These are phyloP conservation scores for Gasteruption jaculator DNA, from an alignment of 2,888 invertebrate genomes.

Conservation along the genomic window DNA sequence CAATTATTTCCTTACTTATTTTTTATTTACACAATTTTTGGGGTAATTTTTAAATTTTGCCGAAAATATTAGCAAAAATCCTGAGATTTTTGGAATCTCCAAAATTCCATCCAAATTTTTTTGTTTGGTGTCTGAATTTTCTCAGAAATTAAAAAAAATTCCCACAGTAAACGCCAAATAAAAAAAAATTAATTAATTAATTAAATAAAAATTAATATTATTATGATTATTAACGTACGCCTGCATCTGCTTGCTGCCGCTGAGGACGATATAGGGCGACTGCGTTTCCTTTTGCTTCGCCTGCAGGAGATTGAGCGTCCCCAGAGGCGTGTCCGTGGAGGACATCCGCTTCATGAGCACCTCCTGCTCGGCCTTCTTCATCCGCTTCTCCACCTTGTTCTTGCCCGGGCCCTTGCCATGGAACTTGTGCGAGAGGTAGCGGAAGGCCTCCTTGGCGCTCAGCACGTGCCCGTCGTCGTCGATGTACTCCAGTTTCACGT, in stretches of 20 bases:
- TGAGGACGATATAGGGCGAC: constrained; percentile 87
- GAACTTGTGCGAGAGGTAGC: constrained; percentile 95
- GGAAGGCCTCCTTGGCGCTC: constrained; percentile 93
- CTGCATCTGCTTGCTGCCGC: constrained; percentile 75
- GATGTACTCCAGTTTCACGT: constrained; percentile 93
- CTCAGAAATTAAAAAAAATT: constrained; percentile 14
- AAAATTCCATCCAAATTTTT: too few species aligned
- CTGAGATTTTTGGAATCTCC: not conserved
- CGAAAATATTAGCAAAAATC: too few species aligned
- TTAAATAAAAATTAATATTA: constrained; percentile 7
- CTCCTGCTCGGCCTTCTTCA: constrained; percentile 92
- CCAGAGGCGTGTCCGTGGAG: constrained; percentile 94
- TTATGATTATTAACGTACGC: constrained; percentile 38
- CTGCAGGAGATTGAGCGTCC: constrained; percentile 89
- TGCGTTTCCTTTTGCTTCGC: constrained; percentile 95
- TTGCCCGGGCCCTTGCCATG: constrained; percentile 99
- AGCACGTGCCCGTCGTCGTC: constrained; percentile 93
- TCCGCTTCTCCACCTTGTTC: constrained; percentile 94
- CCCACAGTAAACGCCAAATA: not conserved
- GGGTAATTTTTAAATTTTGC: too few species aligned
- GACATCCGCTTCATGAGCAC: constrained; percentile 97
- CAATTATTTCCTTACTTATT: too few species aligned
- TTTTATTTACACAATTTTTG: too few species aligned
- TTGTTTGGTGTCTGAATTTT: not conserved
- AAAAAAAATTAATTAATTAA: not conserved